Conservation (phyloP, 1,140 invertebrate genomes). For the Zaprionus nigranus region DNA sequence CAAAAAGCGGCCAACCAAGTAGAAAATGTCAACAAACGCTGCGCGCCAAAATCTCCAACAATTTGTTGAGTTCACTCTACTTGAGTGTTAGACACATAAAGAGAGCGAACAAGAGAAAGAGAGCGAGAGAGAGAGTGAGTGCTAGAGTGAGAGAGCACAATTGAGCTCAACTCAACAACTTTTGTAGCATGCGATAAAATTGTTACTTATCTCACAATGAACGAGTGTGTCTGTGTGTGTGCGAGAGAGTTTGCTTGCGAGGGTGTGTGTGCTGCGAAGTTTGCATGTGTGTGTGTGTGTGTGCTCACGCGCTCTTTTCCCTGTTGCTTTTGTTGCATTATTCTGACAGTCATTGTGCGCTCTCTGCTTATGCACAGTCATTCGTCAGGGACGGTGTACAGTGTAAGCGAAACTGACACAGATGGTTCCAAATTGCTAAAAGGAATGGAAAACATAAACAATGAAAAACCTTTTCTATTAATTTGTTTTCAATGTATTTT, state of each 20-base stretch:
- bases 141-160: slow-evolving; percentile 2
- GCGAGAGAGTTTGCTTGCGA: not conserved
- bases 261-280: slow-evolving; percentile 7
- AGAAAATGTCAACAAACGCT: slow-evolving; percentile 81
- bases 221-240: slow-evolving; percentile 27
- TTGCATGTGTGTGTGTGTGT: slow-evolving; percentile 22
- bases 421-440: slow-evolving; percentile 8
- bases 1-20: slow-evolving; percentile 62
- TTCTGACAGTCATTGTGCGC: slow-evolving; percentile 70
- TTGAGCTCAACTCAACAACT: slow-evolving; percentile 23
- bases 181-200: slow-evolving; percentile 64
- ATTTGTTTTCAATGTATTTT: no score
- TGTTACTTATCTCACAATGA: not conserved
- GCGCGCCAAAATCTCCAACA: slow-evolving; percentile 71
- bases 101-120: not conserved
- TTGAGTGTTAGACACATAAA: slow-evolving; percentile 32
- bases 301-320: slow-evolving; percentile 35
- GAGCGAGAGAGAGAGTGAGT: not conserved
- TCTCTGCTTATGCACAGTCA: slow-evolving; percentile 31
- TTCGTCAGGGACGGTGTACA: slow-evolving; percentile 61
- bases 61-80: slow-evolving; percentile 39
- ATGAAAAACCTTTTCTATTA: no score
- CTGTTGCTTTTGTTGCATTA: slow-evolving; percentile 47
- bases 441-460: no score
- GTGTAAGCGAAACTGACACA: slow-evolving; percentile 34